Conservation (phyloP, 1,140 invertebrate genomes). For the Calephelis nemesis region DNA sequence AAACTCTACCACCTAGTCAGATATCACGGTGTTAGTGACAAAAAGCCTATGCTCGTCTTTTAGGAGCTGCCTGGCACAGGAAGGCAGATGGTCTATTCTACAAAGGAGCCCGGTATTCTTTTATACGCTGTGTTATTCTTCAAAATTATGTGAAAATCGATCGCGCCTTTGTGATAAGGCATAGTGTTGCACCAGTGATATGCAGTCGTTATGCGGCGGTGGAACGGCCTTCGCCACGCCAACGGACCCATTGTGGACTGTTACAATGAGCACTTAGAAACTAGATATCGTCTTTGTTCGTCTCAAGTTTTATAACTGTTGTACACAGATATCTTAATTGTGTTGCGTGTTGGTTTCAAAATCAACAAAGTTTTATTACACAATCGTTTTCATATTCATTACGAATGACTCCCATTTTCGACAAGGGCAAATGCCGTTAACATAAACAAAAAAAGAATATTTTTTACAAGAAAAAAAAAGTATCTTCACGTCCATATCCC, state of each 20-base stretch:
- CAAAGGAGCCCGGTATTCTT: too few relatives aligned
- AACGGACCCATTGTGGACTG: conserved; percentile 63
- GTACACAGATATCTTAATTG: conserved; percentile 46
- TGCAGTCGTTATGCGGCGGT: conserved; percentile 69
- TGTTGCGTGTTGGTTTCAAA: conserved; percentile 22
- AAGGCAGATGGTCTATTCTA: too few relatives aligned
- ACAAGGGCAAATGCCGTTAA: not conserved
- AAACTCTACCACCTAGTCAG: too few relatives aligned
- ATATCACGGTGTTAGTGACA: too few relatives aligned
- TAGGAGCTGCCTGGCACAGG: too few relatives aligned
- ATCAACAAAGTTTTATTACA: conserved; percentile 20
- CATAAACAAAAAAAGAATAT: too few relatives aligned
- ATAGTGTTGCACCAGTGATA: conserved; percentile 47
- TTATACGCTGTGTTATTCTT: not conserved
- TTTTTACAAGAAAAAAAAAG: too few relatives aligned
- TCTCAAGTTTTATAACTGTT: conserved; percentile 54
- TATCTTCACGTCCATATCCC: too few relatives aligned
- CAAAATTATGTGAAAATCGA: conserved; percentile 1
- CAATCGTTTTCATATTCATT: conserved; percentile 10
- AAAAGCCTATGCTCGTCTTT: too few relatives aligned
- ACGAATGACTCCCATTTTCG: not conserved
- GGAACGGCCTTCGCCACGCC: conserved; percentile 72
- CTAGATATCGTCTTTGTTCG: conserved; percentile 67
- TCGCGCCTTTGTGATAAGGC: conserved; percentile 25
- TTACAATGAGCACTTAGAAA: conserved; percentile 73